Percentiles rank a stretch among this genome's conserved stretches.
These are phyloP conservation scores for Pipistrellus nathusii DNA, from an alignment of 2,797 vertebrate species.

Conservation along the genomic window DNA sequence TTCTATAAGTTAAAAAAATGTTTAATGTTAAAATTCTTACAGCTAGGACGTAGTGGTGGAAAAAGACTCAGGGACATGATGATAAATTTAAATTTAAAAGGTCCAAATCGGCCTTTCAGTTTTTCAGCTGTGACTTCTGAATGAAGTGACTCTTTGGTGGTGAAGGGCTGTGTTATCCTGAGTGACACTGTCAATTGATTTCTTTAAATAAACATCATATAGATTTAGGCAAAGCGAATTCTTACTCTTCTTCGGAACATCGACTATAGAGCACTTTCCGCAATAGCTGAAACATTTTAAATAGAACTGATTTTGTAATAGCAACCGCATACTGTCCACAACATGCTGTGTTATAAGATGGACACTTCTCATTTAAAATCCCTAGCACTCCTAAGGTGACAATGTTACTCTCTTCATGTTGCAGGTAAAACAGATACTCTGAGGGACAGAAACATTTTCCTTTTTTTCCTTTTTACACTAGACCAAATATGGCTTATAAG, in stretches of 20 bases:
- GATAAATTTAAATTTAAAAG: conserved; percentile 4
- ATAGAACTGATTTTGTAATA: conserved; percentile 14
- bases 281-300: not conserved
- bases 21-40: conserved; percentile 38
- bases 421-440: not conserved
- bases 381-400: not conserved
- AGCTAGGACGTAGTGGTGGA: not conserved
- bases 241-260: not conserved
- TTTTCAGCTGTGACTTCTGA: conserved; percentile 26
- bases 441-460: not conserved
- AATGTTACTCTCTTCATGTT: not conserved
- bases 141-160: not conserved
- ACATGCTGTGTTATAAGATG: not conserved
- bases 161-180: not conserved
- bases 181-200: not conserved
- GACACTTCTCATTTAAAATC: not conserved
- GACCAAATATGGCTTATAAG: too few species aligned
- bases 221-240: not conserved
- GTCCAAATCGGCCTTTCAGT: not conserved
- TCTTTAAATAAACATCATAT: not conserved
- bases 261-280: not conserved
- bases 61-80: not conserved
- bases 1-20: not conserved
- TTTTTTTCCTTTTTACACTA: too few species aligned
- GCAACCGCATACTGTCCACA: not conserved